These are phyloP conservation scores for Larimichthys polyactis DNA, from an alignment of 2,113 vertebrate genomes.

Conservation along the genomic window DNA sequence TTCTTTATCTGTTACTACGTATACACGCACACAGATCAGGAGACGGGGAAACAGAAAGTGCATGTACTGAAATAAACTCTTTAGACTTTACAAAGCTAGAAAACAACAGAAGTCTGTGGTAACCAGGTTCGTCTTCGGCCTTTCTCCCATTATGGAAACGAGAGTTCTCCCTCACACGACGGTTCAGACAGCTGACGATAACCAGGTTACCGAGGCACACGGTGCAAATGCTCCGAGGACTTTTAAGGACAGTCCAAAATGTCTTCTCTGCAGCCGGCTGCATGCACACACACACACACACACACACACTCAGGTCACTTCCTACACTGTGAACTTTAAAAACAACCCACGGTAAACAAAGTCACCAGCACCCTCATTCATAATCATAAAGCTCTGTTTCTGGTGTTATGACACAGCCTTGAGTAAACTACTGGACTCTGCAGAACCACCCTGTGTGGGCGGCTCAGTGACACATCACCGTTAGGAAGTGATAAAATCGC, in stretches of 20 bases:
- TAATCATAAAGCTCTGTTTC: slow-evolving; percentile 67
- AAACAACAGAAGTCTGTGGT: not conserved
- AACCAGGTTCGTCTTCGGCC: not conserved
- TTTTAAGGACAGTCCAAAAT: slow-evolving; percentile 8
- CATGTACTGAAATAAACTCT: not conserved
- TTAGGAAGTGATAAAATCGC: slow-evolving; percentile 77
- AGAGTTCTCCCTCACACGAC: not conserved
- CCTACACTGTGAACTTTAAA: slow-evolving; percentile 58
- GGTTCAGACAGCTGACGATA: slow-evolving; percentile 21
- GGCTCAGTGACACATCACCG: slow-evolving; percentile 59
- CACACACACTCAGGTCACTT: slow-evolving; percentile 35
- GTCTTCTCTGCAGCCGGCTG: slow-evolving; percentile 2
- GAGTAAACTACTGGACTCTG: slow-evolving; percentile 68
- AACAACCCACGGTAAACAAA: slow-evolving; percentile 70
- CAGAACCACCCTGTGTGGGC: slow-evolving; percentile 66
- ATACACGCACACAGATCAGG: not conserved
- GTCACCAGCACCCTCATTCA: slow-evolving; percentile 66
- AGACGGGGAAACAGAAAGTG: not conserved
- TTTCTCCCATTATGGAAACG: not conserved
- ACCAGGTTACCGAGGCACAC: not conserved
- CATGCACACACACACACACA: slow-evolving; percentile 7
- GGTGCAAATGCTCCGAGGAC: not conserved
- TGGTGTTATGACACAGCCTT: slow-evolving; percentile 73
- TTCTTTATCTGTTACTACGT: not conserved
- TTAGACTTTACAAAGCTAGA: too few species aligned